These are phyloP conservation scores for Gisinianus flammeolus DNA, from an alignment of 2,888 invertebrate genomes.

Conservation along the genomic window DNA sequence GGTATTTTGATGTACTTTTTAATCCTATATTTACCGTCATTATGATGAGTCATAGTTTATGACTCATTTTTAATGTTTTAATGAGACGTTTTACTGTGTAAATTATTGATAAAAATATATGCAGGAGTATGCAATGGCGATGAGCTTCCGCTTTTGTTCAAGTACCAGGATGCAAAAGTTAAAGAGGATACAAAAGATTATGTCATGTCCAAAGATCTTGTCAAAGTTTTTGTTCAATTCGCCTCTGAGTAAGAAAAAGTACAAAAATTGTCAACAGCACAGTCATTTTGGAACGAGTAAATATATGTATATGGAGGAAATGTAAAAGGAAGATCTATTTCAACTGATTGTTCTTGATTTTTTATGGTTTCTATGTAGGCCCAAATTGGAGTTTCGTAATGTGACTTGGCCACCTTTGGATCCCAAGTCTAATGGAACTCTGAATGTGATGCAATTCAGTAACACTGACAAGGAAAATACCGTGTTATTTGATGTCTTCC, in stretches of 20 bases:
- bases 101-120: not conserved
- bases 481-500: not conserved
- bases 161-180: slow-evolving; percentile 1
- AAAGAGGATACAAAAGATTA: slow-evolving; percentile 21
- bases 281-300: not conserved
- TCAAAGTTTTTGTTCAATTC: slow-evolving; percentile 28
- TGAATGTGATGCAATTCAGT: slow-evolving; percentile 7
- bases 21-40: no score
- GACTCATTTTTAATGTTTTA: not conserved
- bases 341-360: not conserved
- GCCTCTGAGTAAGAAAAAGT: slow-evolving; percentile 25
- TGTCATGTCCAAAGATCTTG: slow-evolving; percentile 20
- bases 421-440: not conserved
- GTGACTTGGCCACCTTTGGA: slow-evolving; percentile 4
- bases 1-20: slow-evolving; percentile 33
- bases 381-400: not conserved
- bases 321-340: not conserved
- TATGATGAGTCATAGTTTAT: not conserved
- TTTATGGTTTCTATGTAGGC: not conserved
- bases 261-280: no score
- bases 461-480: slow-evolving; percentile 1
- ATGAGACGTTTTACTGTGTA: not conserved
- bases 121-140: slow-evolving; percentile 29
- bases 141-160: slow-evolving; percentile 26
- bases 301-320: not conserved